A percentile compares a stretch with the other conserved stretches of the same genome.
These are phyloP conservation scores for Gallinago paraguaiae DNA, from an alignment of 2,113 vertebrate species.

Conservation along the genomic window DNA sequence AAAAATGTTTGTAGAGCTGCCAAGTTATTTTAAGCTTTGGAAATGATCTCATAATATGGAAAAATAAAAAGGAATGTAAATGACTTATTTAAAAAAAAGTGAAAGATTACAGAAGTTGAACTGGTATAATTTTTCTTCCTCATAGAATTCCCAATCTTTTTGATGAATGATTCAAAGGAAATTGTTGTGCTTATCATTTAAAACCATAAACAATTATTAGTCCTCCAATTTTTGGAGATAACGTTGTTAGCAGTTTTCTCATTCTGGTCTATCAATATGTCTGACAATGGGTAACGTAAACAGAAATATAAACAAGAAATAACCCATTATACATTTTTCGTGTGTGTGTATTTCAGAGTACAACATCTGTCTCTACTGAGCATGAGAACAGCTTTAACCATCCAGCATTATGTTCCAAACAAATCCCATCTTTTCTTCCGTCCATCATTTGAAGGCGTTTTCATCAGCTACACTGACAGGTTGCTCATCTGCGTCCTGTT, in stretches of 20 bases:
- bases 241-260: background rate
- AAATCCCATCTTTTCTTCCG: background rate
- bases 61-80: background rate
- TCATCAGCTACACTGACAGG: background rate
- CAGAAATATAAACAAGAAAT: background rate
- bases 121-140: background rate
- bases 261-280: background rate
- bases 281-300: background rate
- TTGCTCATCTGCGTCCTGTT: background rate
- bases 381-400: background rate
- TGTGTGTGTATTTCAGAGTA: background rate
- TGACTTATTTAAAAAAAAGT: background rate
- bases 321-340: background rate
- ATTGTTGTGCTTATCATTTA: background rate
- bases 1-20: background rate
- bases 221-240: background rate
- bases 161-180: background rate
- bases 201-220: background rate
- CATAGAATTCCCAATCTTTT: background rate
- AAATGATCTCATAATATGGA: background rate
- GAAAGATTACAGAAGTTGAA: background rate
- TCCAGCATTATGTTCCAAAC: background rate
- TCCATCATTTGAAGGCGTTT: background rate
- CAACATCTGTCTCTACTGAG: background rate
- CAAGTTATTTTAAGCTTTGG: constrained; percentile 24